phyloP scores from a whole-genome alignment of 2,888 invertebrate genomes.

The Netelia virgata region DNA sequence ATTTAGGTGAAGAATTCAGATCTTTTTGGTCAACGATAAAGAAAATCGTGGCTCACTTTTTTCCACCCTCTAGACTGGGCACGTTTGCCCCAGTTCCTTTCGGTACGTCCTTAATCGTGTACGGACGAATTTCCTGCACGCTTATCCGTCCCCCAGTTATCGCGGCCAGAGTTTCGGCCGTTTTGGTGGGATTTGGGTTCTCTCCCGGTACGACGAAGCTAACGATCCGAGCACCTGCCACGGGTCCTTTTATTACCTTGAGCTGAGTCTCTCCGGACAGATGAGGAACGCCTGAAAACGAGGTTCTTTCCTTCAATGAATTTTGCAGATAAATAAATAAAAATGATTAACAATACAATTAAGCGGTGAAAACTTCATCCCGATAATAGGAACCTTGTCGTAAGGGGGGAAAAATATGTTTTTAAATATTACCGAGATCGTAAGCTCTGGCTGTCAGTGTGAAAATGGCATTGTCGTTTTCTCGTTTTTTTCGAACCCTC shows the following conservation, averaged over 20 bases:
- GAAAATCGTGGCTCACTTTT: constrained; percentile 74
- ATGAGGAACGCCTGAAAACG: constrained; percentile 89
- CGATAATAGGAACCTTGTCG: no score
- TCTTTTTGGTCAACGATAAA: background rate
- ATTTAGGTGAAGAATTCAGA: background rate
- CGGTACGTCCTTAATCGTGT: constrained; percentile 82
- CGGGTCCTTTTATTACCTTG: constrained; percentile 86
- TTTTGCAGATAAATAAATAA: background rate
- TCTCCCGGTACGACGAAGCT: constrained; percentile 93
- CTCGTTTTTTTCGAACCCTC: constrained; percentile 85
- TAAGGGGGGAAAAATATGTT: no score
- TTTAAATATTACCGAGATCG: constrained; percentile 88
- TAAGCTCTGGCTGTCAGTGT: constrained; percentile 92
- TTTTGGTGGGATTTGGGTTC: constrained; percentile 90
- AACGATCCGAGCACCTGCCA: constrained; percentile 92
- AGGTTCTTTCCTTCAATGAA: constrained; percentile 23
- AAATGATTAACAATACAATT: no score
- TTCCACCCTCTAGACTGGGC: constrained; percentile 72
- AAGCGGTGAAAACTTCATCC: no score
- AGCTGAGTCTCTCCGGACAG: constrained; percentile 90
- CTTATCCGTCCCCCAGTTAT: constrained; percentile 93
- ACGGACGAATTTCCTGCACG: constrained; percentile 91
- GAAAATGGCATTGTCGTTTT: constrained; percentile 86
- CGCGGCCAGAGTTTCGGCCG: constrained; percentile 91
- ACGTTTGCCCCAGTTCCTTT: constrained; percentile 62